phyloP scores from a whole-genome alignment of 2,113 vertebrate species.

The Syngnathoides biaculeatus region DNA sequence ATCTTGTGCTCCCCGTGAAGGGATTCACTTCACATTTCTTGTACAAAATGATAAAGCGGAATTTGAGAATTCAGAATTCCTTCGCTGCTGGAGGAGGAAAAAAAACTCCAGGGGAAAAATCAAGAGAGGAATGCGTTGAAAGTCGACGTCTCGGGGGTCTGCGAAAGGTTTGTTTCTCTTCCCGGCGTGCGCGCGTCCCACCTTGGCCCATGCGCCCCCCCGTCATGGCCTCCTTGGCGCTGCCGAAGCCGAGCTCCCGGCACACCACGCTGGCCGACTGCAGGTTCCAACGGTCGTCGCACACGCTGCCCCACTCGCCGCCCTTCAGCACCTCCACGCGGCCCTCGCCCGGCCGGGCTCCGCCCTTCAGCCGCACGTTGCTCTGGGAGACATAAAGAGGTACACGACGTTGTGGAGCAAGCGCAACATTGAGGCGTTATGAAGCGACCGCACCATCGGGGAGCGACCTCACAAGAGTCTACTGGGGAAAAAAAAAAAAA shows the following conservation, averaged over 20 bases:
- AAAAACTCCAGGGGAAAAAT: constrained; percentile 9
- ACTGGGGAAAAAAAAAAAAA: too few species aligned
- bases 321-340: constrained; percentile 86
- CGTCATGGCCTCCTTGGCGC: constrained; percentile 87
- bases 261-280: constrained; percentile 90
- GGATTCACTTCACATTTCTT: background rate
- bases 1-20: background rate
- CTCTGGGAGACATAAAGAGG: constrained; percentile 53
- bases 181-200: constrained; percentile 37
- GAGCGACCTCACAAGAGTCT: too few species aligned
- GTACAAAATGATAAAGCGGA: too few species aligned
- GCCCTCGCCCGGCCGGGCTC: constrained; percentile 82
- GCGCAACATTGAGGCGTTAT: too few species aligned
- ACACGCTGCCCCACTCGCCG: constrained; percentile 90
- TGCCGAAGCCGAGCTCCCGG: constrained; percentile 93
- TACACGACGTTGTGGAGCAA: background rate
- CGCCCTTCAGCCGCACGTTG: constrained; percentile 84
- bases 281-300: constrained; percentile 91
- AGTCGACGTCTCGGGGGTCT: background rate
- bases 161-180: background rate
- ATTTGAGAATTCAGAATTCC: constrained; percentile 9
- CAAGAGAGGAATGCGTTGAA: background rate
- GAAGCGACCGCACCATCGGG: too few species aligned
- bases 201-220: constrained; percentile 95
- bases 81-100: constrained; percentile 3